A percentile compares a stretch with the other conserved stretches of the same genome.
phyloP scores from a whole-genome alignment of 2,113 vertebrate genomes.

The Pygoscelis adeliae region DNA sequence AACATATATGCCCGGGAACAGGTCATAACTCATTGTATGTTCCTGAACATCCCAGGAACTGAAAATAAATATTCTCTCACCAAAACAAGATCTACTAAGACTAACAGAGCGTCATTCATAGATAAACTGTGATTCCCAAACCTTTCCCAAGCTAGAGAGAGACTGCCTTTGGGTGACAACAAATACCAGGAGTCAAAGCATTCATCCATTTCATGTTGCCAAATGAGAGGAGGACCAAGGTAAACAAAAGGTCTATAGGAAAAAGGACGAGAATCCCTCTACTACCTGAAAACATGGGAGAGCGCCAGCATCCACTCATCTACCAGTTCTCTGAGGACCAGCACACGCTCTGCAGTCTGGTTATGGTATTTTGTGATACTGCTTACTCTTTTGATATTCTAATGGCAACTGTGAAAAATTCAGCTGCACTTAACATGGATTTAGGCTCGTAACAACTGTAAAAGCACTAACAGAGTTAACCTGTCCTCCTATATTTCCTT shows the following conservation, averaged over 20 bases:
- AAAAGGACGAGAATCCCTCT: background rate
- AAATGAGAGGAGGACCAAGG: background rate
- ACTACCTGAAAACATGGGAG: background rate
- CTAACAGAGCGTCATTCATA: background rate
- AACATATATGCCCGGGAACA: background rate
- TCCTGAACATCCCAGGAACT: background rate
- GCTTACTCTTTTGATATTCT: background rate
- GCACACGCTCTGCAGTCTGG: background rate
- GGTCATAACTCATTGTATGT: background rate
- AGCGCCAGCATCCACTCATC: background rate
- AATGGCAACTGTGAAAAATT: background rate
- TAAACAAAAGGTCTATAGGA: background rate
- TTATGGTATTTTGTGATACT: background rate
- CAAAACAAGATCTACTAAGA: background rate
- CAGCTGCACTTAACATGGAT: background rate
- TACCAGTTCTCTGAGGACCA: background rate
- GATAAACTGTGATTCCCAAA: background rate
- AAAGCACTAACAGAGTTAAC: background rate
- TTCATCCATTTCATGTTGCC: background rate
- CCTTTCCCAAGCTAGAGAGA: background rate
- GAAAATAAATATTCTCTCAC: background rate
- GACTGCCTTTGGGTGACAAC: background rate
- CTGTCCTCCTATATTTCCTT: background rate
- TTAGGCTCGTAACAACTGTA: background rate
- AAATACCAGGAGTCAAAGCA: constrained; percentile 7